Percentiles rank a stretch among this genome's conserved stretches.
Evolutionary conservation across 2,888 invertebrate species (phyloP).

Genomic region (Dasysyrphus albostriatus): DNA sequence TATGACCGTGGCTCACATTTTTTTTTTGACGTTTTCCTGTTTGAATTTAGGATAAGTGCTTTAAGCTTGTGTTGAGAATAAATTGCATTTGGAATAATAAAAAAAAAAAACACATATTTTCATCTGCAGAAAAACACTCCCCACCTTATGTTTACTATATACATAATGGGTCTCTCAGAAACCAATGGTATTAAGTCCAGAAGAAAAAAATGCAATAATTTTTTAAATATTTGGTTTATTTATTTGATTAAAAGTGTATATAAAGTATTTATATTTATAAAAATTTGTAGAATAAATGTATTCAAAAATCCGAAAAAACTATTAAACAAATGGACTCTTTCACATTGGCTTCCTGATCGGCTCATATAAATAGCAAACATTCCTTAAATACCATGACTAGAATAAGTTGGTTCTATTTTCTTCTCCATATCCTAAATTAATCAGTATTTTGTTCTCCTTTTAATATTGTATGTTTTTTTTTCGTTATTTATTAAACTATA

Average conservation of each 20-base stretch:
- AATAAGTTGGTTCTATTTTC: not conserved
- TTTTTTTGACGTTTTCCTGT: no score
- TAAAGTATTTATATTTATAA: no score
- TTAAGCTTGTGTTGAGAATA: not conserved
- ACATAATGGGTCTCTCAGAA: not conserved
- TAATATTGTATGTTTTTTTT: not conserved
- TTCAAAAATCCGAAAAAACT: not conserved
- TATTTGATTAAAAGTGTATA: no score
- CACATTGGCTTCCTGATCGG: not conserved
- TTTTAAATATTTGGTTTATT: not conserved
- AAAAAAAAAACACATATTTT: no score
- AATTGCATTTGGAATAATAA: no score
- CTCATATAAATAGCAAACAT: no score
- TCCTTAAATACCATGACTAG: slow-evolving; percentile 3
- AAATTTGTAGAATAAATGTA: no score
- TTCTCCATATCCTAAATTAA: not conserved
- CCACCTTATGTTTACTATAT: not conserved
- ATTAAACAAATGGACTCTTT: not conserved
- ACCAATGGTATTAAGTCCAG: not conserved
- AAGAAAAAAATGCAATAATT: not conserved
- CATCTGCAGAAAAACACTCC: not conserved
- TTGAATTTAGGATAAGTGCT: no score
- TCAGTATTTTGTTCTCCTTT: slow-evolving; percentile 17
- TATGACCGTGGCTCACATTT: no score
- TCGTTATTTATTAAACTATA: slow-evolving; percentile 8